Conservation (phyloP, 2,888 invertebrate genomes). For the Bembecia ichneumoniformis region DNA sequence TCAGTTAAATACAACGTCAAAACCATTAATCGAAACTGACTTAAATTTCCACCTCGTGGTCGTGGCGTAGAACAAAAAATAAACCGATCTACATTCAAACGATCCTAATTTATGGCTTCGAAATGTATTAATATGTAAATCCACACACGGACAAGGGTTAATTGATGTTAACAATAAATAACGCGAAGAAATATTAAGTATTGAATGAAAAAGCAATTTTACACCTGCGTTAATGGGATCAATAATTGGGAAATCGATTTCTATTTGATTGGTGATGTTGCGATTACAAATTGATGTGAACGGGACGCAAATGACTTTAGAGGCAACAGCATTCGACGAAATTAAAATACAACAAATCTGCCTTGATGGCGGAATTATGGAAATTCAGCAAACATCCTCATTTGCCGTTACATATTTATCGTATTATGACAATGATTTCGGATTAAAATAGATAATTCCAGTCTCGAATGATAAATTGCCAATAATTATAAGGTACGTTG, state of each 20-base stretch:
- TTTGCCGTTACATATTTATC: too few species aligned
- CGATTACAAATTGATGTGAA: slow-evolving; percentile 30
- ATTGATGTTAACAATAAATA: slow-evolving; percentile 58
- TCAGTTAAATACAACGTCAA: slow-evolving; percentile 23
- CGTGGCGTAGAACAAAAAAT: slow-evolving; percentile 20
- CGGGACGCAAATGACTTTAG: slow-evolving; percentile 30
- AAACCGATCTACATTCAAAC: slow-evolving; percentile 26
- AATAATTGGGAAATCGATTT: slow-evolving; percentile 31
- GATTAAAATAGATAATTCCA: too few species aligned
- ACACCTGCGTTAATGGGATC: slow-evolving; percentile 36
- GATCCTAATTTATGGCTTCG: slow-evolving; percentile 40
- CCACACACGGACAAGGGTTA: slow-evolving; percentile 40
- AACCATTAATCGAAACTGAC: slow-evolving; percentile 44
- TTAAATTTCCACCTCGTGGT: slow-evolving; percentile 29
- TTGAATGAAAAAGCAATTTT: slow-evolving; percentile 35
- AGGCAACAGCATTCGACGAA: too few species aligned
- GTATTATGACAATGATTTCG: too few species aligned
- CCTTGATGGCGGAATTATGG: slow-evolving; percentile 1
- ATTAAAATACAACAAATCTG: too few species aligned
- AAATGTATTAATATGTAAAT: slow-evolving; percentile 54
- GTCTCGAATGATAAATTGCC: too few species aligned
- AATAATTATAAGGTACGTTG: too few species aligned
- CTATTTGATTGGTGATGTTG: slow-evolving; percentile 29
- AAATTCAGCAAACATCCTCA: neutral
- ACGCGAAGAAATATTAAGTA: slow-evolving; percentile 26